Percentiles rank a stretch among this genome's conserved stretches.
These are phyloP conservation scores for Enteromius argenteus DNA, from an alignment of 2,797 vertebrate genomes.

Conservation along the genomic window DNA sequence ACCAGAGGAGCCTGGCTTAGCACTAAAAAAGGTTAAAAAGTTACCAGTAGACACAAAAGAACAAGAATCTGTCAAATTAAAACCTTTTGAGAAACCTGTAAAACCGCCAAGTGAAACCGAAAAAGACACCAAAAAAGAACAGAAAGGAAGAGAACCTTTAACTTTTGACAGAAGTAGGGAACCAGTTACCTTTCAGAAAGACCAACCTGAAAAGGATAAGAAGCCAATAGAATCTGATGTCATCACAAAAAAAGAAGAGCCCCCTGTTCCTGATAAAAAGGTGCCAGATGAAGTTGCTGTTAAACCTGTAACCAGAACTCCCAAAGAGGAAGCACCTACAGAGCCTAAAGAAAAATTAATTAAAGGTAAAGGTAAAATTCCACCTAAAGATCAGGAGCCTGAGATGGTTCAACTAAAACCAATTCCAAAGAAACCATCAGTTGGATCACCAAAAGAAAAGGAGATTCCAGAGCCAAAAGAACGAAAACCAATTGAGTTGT, in stretches of 20 bases:
- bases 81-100: slow-evolving; percentile 78
- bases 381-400: slow-evolving; percentile 69
- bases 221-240: slow-evolving; percentile 67
- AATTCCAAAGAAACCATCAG: slow-evolving; percentile 70
- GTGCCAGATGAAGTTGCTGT: slow-evolving; percentile 63
- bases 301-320: slow-evolving; percentile 67
- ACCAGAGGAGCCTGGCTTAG: slow-evolving; percentile 61
- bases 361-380: slow-evolving; percentile 72
- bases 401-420: slow-evolving; percentile 77
- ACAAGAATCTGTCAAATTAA: slow-evolving; percentile 76
- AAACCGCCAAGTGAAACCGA: slow-evolving; percentile 67
- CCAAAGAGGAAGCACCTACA: slow-evolving; percentile 67
- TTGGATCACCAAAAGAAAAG: slow-evolving; percentile 69
- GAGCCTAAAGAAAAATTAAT: slow-evolving; percentile 66
- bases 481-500: slow-evolving; percentile 64
- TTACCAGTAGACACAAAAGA: slow-evolving; percentile 72
- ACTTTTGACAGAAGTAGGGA: slow-evolving; percentile 72
- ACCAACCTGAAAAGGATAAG: slow-evolving; percentile 68
- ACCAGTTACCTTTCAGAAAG: slow-evolving; percentile 69
- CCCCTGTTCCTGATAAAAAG: slow-evolving; percentile 62
- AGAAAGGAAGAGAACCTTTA: slow-evolving; percentile 65
- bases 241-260: slow-evolving; percentile 65
- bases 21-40: slow-evolving; percentile 76
- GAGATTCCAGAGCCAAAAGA: slow-evolving; percentile 71
- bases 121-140: slow-evolving; percentile 69